phyloP scores from a whole-genome alignment of 1,140 invertebrate species.

The Battus philenor region DNA sequence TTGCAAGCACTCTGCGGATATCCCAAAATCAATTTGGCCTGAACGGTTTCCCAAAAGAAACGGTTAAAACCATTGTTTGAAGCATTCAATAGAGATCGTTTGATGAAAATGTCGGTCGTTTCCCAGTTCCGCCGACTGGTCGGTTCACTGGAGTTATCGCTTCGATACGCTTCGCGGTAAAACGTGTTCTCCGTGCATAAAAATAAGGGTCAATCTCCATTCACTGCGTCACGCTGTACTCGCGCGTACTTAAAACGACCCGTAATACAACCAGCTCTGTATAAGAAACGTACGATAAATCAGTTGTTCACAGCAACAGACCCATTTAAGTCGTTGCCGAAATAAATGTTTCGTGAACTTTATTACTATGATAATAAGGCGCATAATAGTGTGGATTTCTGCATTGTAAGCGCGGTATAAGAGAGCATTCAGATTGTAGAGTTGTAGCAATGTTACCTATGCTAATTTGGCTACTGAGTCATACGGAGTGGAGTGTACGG shows the following conservation, averaged over 20 bases:
- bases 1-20: too few species aligned
- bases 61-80: constrained; percentile 1
- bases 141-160: not conserved
- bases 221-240: not conserved
- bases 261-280: not conserved
- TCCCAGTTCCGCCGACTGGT: constrained; percentile 1
- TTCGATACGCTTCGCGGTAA: not conserved
- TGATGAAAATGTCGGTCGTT: constrained; percentile 12
- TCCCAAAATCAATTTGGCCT: not conserved
- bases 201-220: constrained; percentile 1
- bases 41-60: not conserved
- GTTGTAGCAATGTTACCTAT: too few species aligned
- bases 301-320: too few species aligned
- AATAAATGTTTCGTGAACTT: too few species aligned
- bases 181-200: not conserved
- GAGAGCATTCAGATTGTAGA: not conserved
- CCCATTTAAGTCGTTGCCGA: too few species aligned
- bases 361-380: too few species aligned
- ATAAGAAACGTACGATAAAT: constrained; percentile 6
- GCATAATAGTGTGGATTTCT: too few species aligned
- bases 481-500: too few species aligned
- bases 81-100: constrained; percentile 8
- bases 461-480: too few species aligned
- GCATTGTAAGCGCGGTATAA: too few species aligned
- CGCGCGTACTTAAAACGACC: not conserved